Conservation (phyloP, 1,140 invertebrate genomes). For the Palaemon carinicauda region DNA sequence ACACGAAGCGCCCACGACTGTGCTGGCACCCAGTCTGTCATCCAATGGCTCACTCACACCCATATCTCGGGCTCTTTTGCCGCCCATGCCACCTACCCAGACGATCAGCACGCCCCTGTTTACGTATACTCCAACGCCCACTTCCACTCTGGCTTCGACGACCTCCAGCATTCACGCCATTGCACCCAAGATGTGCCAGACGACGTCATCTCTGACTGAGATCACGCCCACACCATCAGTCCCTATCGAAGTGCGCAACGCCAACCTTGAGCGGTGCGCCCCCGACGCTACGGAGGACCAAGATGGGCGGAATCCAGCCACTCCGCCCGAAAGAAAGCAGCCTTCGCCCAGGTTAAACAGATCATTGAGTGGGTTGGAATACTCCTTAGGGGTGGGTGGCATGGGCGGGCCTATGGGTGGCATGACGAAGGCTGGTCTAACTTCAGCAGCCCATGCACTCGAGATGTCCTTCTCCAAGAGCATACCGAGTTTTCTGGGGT, state of each 20-base stretch:
- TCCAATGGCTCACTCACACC: not conserved
- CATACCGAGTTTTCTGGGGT: constrained; percentile 37
- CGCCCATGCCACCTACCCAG: not conserved
- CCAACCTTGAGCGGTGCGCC: not conserved
- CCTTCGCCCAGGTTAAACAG: not conserved
- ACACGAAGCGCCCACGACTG: constrained; percentile 29
- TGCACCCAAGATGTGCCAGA: not conserved
- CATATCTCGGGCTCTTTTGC: not conserved
- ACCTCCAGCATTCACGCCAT: not conserved
- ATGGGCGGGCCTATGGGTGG: constrained; percentile 9
- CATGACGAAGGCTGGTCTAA: not conserved
- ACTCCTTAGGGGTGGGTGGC: not conserved
- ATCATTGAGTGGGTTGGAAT: not conserved
- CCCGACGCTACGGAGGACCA: not conserved
- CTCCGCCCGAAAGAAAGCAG: constrained; percentile 6
- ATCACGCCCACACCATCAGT: not conserved
- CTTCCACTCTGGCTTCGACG: not conserved
- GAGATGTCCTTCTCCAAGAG: constrained; percentile 18
- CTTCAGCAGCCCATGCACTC: not conserved
- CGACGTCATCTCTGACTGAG: not conserved
- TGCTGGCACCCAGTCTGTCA: not conserved
- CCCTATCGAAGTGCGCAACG: not conserved
- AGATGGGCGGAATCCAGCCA: not conserved
- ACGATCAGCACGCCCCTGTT: not conserved
- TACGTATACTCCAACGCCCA: not conserved